phyloP scores from a whole-genome alignment of 2,888 invertebrate species.

The Therioaphis trifolii region DNA sequence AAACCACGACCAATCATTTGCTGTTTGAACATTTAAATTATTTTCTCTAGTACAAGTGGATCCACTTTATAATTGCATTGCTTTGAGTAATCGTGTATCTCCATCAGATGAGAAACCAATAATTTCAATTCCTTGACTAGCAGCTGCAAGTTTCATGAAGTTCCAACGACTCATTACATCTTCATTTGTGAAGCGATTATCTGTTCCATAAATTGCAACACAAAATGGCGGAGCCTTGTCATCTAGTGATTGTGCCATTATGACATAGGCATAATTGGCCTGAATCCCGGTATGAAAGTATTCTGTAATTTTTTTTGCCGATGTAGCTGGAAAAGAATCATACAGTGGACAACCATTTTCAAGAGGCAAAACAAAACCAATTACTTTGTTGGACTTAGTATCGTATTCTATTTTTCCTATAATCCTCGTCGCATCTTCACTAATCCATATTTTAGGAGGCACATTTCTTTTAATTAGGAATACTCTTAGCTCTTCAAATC shows the following conservation, averaged over 20 bases:
- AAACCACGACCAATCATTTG: conserved; percentile 36
- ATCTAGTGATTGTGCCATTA: conserved; percentile 8
- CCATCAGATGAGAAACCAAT: too few species aligned
- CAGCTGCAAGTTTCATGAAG: not conserved
- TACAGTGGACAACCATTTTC: not conserved
- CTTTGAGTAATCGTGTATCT: not conserved
- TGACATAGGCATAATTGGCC: conserved; percentile 8
- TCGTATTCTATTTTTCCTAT: conserved; percentile 29
- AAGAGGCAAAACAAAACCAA: conserved; percentile 20
- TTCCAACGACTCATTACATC: conserved; percentile 10
- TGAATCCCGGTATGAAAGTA: not conserved
- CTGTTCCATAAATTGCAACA: conserved; percentile 9
- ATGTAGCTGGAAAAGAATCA: not conserved
- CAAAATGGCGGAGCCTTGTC: conserved; percentile 23
- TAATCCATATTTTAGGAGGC: not conserved
- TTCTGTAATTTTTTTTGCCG: not conserved
- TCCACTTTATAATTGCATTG: not conserved
- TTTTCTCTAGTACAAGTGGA: too few species aligned
- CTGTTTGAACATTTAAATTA: too few species aligned
- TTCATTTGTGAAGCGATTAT: conserved; percentile 2
- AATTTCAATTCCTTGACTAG: not conserved
- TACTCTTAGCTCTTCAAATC: conserved; percentile 23
- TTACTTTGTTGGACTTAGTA: not conserved
- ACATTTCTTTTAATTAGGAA: conserved; percentile 13
- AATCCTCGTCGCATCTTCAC: conserved; percentile 6